These are phyloP conservation scores for Catostomus latipinnis DNA, from an alignment of 2,797 vertebrate species.

Conservation along the genomic window DNA sequence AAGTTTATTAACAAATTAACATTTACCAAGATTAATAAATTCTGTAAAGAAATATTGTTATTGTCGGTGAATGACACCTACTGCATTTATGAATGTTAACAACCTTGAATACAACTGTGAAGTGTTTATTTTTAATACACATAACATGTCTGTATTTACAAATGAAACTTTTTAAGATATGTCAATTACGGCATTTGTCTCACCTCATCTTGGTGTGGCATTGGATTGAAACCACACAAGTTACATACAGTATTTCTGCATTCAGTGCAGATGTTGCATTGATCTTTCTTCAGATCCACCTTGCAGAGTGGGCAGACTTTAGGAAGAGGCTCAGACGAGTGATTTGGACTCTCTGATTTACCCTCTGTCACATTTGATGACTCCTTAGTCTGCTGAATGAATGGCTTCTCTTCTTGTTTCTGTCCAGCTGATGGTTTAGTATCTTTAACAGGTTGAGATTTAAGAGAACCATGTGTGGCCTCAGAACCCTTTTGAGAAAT, in stretches of 20 bases:
- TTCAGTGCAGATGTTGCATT: conserved; percentile 90
- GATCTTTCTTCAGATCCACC: conserved; percentile 83
- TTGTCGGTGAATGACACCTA: too few relatives aligned
- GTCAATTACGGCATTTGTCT: conserved; percentile 51
- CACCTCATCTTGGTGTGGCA: conserved; percentile 88
- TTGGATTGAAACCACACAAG: conserved; percentile 96
- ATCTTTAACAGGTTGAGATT: conserved; percentile 45
- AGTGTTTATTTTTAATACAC: too few relatives aligned
- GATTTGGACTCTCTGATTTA: conserved; percentile 55
- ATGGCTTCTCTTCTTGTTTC: conserved; percentile 28
- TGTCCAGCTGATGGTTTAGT: conserved; percentile 47
- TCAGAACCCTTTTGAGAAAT: conserved; percentile 10
- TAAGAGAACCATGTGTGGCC: conserved; percentile 12
- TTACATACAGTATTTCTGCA: conserved; percentile 92
- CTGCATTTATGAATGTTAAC: too few relatives aligned
- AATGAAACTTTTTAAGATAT: too few relatives aligned
- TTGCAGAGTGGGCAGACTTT: conserved; percentile 90
- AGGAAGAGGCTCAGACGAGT: conserved; percentile 57
- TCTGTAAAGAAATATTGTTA: too few relatives aligned
- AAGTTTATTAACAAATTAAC: too few relatives aligned
- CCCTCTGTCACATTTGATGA: conserved; percentile 59
- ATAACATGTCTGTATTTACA: too few relatives aligned
- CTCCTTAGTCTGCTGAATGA: conserved; percentile 38
- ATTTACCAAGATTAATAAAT: too few relatives aligned
- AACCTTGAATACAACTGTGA: too few relatives aligned